Conservation (phyloP, 1,140 invertebrate species). For the Heliconius nattereri region DNA sequence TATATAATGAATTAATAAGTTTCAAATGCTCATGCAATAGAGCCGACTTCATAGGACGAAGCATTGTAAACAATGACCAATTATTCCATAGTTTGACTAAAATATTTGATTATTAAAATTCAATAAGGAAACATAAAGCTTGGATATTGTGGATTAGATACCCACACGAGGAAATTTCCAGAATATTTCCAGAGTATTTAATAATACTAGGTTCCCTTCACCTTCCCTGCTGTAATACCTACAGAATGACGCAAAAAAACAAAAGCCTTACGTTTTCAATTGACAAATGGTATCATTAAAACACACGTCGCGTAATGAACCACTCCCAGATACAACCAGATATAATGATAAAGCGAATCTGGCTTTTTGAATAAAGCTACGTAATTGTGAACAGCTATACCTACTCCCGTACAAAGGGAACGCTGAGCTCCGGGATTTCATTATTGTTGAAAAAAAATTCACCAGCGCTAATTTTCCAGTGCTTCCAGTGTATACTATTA, state of each 20-base stretch:
- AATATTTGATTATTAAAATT: conserved; percentile 36
- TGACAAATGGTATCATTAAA: conserved; percentile 48
- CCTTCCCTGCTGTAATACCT: no score
- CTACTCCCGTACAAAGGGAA: conserved; percentile 58
- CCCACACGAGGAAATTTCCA: no score
- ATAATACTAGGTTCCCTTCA: no score
- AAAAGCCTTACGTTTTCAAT: conserved; percentile 29
- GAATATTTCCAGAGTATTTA: no score
- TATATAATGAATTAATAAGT: no score
- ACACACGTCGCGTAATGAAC: conserved; percentile 60
- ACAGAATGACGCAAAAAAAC: no score
- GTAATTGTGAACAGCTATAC: conserved; percentile 63
- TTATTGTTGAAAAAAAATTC: conserved; percentile 69
- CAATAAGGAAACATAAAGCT: conserved; percentile 25
- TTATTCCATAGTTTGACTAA: conserved; percentile 25
- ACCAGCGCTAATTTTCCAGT: conserved; percentile 65
- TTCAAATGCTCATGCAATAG: no score
- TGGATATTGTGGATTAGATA: no score
- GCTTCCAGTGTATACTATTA: conserved; percentile 61
- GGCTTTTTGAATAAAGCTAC: conserved; percentile 66
- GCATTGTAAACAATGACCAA: conserved; percentile 31
- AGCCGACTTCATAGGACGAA: neutral
- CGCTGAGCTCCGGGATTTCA: conserved; percentile 59
- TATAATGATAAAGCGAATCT: conserved; percentile 50
- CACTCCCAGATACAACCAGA: conserved; percentile 49